phyloP scores from a whole-genome alignment of 2,888 invertebrate genomes.

The Eupeodes latifasciatus region DNA sequence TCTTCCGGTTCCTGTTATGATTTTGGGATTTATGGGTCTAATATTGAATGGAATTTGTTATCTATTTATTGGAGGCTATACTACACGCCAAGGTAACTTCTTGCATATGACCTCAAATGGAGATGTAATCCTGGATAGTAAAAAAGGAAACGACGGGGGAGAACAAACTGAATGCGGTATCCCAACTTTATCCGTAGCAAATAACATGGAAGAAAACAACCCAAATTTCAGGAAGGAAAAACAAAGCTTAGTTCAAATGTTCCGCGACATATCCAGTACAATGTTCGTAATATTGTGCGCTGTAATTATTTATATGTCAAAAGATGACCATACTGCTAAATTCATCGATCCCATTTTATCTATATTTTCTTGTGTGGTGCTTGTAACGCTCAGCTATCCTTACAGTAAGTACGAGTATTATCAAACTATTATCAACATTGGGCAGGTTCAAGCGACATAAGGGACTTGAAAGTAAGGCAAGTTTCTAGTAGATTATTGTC shows the following conservation, averaged over 20 bases:
- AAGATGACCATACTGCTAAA: conserved; percentile 87
- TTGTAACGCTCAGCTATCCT: conserved; percentile 91
- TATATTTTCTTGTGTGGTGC: conserved; percentile 89
- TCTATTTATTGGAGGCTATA: conserved; percentile 91
- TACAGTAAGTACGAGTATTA: conserved; percentile 90
- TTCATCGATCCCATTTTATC: conserved; percentile 90
- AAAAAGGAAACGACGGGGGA: conserved; percentile 78
- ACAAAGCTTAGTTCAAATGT: conserved; percentile 87
- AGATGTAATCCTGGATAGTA: conserved; percentile 87
- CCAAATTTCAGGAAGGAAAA: conserved; percentile 82
- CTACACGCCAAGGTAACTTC: conserved; percentile 89
- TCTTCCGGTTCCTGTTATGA: conserved; percentile 89
- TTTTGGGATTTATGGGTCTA: conserved; percentile 89
- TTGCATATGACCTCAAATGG: conserved; percentile 87
- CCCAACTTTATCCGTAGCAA: conserved; percentile 83
- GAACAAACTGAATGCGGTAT: conserved; percentile 84
- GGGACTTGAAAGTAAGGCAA: too few relatives aligned
- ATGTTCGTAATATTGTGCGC: conserved; percentile 90
- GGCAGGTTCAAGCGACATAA: too few relatives aligned
- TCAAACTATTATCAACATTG: not conserved
- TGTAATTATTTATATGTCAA: conserved; percentile 86
- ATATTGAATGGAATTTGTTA: conserved; percentile 91
- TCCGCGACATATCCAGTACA: conserved; percentile 88
- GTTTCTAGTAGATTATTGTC: too few relatives aligned
- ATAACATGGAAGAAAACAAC: conserved; percentile 78